phyloP scores from a whole-genome alignment of 2,797 vertebrate species.

The Aphelocoma californica region DNA sequence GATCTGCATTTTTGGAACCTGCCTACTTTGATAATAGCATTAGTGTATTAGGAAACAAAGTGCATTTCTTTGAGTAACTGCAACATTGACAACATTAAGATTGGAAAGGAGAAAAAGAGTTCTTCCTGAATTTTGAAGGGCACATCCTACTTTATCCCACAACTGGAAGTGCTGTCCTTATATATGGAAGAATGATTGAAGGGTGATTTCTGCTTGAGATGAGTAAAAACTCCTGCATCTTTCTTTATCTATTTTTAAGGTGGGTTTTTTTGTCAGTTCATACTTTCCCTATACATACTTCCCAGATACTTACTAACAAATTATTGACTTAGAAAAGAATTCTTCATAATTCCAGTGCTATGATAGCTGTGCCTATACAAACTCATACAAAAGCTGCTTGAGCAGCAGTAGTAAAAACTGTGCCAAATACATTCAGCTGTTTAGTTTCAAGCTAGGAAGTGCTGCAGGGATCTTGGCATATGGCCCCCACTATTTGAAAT shows the following conservation, averaged over 20 bases:
- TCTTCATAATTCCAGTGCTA: neutral
- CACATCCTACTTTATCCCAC: neutral
- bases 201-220: neutral
- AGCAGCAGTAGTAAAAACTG: conserved; percentile 6
- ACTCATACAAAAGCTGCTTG: neutral
- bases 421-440: conserved; percentile 38
- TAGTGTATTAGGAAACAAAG: neutral
- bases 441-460: conserved; percentile 37
- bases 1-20: neutral
- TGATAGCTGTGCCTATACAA: neutral
- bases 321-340: neutral
- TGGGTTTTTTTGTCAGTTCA: neutral
- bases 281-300: neutral
- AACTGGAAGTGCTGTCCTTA: neutral
- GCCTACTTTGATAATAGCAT: neutral
- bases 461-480: conserved; percentile 34
- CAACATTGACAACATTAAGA: neutral
- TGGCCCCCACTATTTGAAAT: conserved; percentile 27
- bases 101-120: neutral
- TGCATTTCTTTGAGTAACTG: neutral
- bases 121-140: neutral
- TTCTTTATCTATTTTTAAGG: neutral
- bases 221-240: neutral
- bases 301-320: neutral
- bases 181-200: neutral